phyloP scores from a whole-genome alignment of 2,888 invertebrate genomes.

The Gymnosoma rotundatum region DNA sequence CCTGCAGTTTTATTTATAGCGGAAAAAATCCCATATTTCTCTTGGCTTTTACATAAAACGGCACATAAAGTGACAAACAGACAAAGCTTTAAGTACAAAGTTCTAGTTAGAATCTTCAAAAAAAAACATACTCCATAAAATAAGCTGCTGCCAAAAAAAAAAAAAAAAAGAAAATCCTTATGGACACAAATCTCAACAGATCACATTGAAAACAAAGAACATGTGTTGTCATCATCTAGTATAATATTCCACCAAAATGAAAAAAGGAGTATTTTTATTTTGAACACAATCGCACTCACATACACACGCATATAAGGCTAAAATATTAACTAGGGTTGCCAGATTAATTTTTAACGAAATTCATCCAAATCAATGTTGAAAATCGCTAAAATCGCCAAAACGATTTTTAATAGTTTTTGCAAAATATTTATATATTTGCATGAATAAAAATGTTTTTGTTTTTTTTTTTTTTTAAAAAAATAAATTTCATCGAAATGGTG shows the following conservation, averaged over 20 bases:
- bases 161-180: conserved; percentile 45
- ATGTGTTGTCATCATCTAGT: conserved; percentile 66
- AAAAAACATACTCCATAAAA: conserved; percentile 48
- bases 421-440: too few relatives aligned
- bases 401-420: too few relatives aligned
- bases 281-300: too few relatives aligned
- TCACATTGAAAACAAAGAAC: conserved; percentile 62
- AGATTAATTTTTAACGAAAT: too few relatives aligned
- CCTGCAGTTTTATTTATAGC: conserved; percentile 54
- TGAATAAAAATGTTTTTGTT: too few relatives aligned
- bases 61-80: conserved; percentile 1
- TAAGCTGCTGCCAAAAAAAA: conserved; percentile 1
- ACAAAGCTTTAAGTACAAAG: conserved; percentile 45
- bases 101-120: neutral
- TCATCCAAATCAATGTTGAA: too few relatives aligned
- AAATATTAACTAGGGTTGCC: too few relatives aligned
- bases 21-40: conserved; percentile 42
- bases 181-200: conserved; percentile 59
- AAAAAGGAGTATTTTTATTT: neutral
- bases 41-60: conserved; percentile 9
- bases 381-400: too few relatives aligned
- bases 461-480: too few relatives aligned
- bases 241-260: conserved; percentile 8
- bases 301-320: too few relatives aligned
- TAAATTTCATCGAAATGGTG: too few relatives aligned